phyloP scores from a whole-genome alignment of 2,888 invertebrate species.

The Euplexia lucipara region DNA sequence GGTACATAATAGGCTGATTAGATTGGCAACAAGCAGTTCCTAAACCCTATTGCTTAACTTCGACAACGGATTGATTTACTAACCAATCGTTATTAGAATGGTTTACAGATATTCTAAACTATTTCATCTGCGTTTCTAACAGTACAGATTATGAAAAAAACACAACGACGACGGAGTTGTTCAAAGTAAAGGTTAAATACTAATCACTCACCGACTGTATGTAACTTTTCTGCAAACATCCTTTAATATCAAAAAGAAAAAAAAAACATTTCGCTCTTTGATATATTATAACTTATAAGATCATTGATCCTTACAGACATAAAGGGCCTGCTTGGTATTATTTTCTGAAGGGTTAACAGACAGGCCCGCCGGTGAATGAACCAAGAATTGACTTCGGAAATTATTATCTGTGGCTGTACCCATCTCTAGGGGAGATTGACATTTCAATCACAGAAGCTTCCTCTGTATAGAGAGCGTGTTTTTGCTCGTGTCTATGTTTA shows the following conservation, averaged over 20 bases:
- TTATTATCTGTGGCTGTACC: constrained; percentile 42
- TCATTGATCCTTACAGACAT: constrained; percentile 34
- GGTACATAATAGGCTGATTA: no score
- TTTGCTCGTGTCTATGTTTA: neutral
- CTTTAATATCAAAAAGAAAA: neutral
- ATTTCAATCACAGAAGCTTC: constrained; percentile 45
- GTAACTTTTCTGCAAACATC: neutral
- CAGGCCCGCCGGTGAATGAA: constrained; percentile 50
- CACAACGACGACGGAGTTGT: no score
- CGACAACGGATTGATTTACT: no score
- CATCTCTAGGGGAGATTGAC: constrained; percentile 39
- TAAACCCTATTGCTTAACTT: no score
- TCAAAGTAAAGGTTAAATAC: no score
- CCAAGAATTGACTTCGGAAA: constrained; percentile 39
- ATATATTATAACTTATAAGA: constrained; percentile 8
- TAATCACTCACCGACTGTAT: no score
- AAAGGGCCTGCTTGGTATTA: constrained; percentile 1
- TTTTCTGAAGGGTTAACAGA: constrained; percentile 30
- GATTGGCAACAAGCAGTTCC: no score
- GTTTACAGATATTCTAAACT: no score
- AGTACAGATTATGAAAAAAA: no score
- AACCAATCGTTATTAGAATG: no score
- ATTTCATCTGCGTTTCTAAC: no score
- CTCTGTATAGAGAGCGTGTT: neutral
- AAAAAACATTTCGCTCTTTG: neutral